Evolutionary conservation across 1,140 invertebrate species (phyloP).

Genomic region (Anastatus disparis): DNA sequence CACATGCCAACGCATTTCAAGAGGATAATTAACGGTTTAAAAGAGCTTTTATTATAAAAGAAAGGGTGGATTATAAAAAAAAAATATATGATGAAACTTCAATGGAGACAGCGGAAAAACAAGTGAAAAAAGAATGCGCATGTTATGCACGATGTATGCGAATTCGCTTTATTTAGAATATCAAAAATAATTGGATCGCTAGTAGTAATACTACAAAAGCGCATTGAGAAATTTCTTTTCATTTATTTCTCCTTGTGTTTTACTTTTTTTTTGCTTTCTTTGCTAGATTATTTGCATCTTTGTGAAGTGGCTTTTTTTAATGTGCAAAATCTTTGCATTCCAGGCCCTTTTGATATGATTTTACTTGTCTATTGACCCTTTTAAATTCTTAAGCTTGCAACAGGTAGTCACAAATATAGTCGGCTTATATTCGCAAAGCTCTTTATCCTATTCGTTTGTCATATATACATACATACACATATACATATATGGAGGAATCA

Average conservation of each 20-base stretch:
- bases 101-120: too few relatives aligned
- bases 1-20: too few relatives aligned
- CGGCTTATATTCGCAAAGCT: too few relatives aligned
- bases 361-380: background rate
- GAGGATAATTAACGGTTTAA: too few relatives aligned
- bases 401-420: too few relatives aligned
- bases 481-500: too few relatives aligned
- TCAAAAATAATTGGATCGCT: conserved; percentile 22
- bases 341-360: background rate
- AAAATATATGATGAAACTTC: too few relatives aligned
- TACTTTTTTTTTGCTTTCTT: background rate
- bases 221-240: conserved; percentile 29
- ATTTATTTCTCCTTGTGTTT: conserved; percentile 10
- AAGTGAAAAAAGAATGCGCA: background rate
- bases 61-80: too few relatives aligned
- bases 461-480: too few relatives aligned
- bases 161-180: conserved; percentile 28
- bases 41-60: too few relatives aligned
- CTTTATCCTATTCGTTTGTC: too few relatives aligned
- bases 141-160: conserved; percentile 21
- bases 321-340: background rate
- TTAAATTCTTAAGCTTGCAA: background rate
- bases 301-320: background rate
- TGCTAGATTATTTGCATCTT: background rate
- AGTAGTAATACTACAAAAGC: conserved; percentile 18